Percentiles rank a stretch among this genome's conserved stretches.
Conservation (phyloP, 2,113 vertebrate species). For the Geococcyx californianus region DNA sequence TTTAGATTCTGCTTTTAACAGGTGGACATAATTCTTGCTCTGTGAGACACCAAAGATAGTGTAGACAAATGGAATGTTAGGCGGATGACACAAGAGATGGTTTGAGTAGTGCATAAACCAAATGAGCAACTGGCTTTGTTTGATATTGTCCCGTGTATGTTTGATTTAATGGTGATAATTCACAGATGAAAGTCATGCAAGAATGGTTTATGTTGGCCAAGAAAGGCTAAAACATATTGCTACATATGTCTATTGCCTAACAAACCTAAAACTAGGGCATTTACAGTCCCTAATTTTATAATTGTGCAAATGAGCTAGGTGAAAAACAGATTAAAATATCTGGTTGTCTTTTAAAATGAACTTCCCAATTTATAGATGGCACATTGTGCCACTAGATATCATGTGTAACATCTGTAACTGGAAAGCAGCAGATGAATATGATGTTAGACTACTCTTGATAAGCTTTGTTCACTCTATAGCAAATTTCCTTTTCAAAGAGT, state of each 20-base stretch:
- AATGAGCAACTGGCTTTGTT: neutral
- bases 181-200: neutral
- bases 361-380: neutral
- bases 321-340: neutral
- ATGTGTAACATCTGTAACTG: neutral
- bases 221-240: neutral
- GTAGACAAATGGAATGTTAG: neutral
- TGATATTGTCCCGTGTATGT: neutral
- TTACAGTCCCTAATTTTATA: neutral
- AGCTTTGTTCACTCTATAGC: neutral
- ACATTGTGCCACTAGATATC: neutral
- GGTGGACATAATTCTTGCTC: neutral
- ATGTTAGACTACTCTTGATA: neutral
- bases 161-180: neutral
- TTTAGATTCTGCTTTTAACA: neutral
- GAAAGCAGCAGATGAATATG: neutral
- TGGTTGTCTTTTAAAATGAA: neutral
- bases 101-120: neutral
- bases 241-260: neutral
- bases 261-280: neutral
- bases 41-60: neutral
- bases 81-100: neutral
- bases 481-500: neutral
- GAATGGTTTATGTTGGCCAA: neutral
- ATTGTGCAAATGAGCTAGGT: neutral